Base-by-base conservation (phyloP, 2,797 vertebrate genomes). In the Danio kyathit region DNA sequence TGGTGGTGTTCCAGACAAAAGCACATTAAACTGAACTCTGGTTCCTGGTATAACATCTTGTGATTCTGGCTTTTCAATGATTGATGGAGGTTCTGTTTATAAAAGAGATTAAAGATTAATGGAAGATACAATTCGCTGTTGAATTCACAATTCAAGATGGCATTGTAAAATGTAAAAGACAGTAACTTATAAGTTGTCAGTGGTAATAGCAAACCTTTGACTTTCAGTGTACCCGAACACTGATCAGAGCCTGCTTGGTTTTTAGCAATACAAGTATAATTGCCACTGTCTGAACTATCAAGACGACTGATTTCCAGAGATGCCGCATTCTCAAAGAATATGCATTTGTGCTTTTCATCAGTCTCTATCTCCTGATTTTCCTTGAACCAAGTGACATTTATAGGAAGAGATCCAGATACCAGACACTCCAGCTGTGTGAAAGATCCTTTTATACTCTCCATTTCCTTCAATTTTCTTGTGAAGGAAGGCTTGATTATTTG, bases 401-500 rank as follows among this genome's bases (percentile, higher is more conserved):
- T 96, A 2, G 98, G 98, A 90, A 98, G 94, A 0, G 98, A 99
- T 72, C 98, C 98, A 60, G 97, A 96, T 44, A 99, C 95, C 77
- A 99, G 96, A 84, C 97, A 97, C 72, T 99, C 98, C 89, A 98
- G 89, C 65, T 97, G 97, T 76, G 97, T 94, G 79, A 96, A 99
- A 29, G 97, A 98, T 11, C 96, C 97, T 91, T 97, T 98, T 89
- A 98, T 96, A 81, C 96, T 96, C 89, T 99, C 97, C 84, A 93
- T 95, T 92, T 95, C 94, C 92, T 97, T 98, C 80, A 99, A 90
- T 82, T 97, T 99, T 92, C 97, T 97, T 67, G 97, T 98, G 87
- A 99, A 99, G 76, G 96, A 96, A 2, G 98, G 98, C 75, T 97
- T 96, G 90, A 99, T 96, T 88, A 99, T 96, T 91, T 98, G 96